Evolutionary conservation across 2,888 invertebrate genomes (phyloP).

Genomic region (Melolontha melolontha): DNA sequence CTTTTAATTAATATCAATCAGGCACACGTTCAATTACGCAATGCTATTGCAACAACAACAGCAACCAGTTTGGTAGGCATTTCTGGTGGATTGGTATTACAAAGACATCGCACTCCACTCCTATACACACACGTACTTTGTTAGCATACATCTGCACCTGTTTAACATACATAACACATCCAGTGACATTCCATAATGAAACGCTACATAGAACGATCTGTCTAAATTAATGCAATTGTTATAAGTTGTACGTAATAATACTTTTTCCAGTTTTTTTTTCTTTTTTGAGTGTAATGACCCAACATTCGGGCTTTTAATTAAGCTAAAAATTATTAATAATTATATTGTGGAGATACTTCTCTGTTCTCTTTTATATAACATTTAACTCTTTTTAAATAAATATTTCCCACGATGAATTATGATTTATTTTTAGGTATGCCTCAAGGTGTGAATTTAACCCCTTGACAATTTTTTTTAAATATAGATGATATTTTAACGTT

Average conservation of each 20-base stretch:
- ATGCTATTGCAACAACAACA: slow-evolving; percentile 23
- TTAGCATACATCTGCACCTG: slow-evolving; percentile 41
- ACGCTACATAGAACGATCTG: too few species aligned
- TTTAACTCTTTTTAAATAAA: too few species aligned
- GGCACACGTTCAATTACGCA: slow-evolving; percentile 36
- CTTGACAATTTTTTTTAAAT: too few species aligned
- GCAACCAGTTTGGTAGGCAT: slow-evolving; percentile 28
- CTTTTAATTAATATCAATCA: slow-evolving; percentile 12
- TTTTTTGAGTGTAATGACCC: slow-evolving; percentile 8
- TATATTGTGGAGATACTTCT: too few species aligned
- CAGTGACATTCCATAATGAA: neutral
- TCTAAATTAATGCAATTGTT: slow-evolving; percentile 9
- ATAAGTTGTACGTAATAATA: slow-evolving; percentile 1
- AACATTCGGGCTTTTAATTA: slow-evolving; percentile 6
- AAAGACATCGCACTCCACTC: slow-evolving; percentile 38
- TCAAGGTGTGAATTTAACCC: too few species aligned
- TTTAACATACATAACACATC: slow-evolving; percentile 40
- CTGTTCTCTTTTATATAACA: too few species aligned
- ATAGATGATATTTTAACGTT: too few species aligned
- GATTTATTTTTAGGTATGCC: too few species aligned
- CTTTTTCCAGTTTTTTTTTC: neutral
- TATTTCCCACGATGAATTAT: too few species aligned
- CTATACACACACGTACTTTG: slow-evolving; percentile 22
- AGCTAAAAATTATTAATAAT: neutral
- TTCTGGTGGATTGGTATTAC: slow-evolving; percentile 27